Evolutionary conservation across 2,113 vertebrate species (phyloP).

Genomic region (Isurus oxyrinchus): DNA sequence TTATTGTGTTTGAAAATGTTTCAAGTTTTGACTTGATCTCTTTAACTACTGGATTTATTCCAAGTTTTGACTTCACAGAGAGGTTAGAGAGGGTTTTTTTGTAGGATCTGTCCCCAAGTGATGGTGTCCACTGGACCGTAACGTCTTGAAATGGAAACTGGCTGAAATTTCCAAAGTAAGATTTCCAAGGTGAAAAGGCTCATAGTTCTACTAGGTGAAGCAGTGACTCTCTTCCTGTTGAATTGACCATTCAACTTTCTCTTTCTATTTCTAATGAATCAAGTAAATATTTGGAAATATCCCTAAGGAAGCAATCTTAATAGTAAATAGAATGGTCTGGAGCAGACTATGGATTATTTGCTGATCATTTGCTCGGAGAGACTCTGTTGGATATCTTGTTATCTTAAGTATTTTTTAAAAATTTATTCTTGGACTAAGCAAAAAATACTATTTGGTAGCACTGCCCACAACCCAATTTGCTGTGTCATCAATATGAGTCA

Average conservation of each 20-base stretch:
- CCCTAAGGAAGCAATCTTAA: not conserved
- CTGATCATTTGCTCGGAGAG: not conserved
- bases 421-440: not conserved
- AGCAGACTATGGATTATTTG: not conserved
- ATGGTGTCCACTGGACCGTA: not conserved
- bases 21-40: not conserved
- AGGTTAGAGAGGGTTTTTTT: not conserved
- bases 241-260: not conserved
- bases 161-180: not conserved
- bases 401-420: not conserved
- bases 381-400: too few species aligned
- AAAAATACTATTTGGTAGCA: not conserved
- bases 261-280: not conserved
- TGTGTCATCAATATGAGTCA: not conserved
- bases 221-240: not conserved
- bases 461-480: not conserved
- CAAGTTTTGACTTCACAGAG: not conserved
- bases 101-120: not conserved
- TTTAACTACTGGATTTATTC: conserved; percentile 26
- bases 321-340: not conserved
- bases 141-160: not conserved
- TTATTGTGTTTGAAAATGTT: conserved; percentile 5
- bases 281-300: conserved; percentile 2
- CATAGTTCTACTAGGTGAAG: not conserved
- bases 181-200: not conserved